phyloP scores from a whole-genome alignment of 2,797 vertebrate genomes.

The Sebastes baramenuke region DNA sequence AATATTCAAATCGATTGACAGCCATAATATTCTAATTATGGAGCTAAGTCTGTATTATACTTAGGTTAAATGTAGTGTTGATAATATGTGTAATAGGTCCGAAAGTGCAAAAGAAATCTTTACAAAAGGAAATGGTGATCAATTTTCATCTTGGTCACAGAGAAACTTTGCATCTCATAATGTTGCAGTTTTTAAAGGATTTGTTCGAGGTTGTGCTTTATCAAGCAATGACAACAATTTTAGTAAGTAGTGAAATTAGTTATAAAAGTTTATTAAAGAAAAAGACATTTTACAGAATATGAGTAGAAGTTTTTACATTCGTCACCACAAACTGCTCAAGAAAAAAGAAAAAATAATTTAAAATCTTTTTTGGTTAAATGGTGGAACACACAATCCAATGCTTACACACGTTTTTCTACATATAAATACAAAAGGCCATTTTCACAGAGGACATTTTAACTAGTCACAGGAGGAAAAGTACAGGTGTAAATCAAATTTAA shows the following conservation, averaged over 20 bases:
- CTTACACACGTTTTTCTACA: not conserved
- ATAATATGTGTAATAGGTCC: not conserved
- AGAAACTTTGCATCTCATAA: not conserved
- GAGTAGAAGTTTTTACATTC: not conserved
- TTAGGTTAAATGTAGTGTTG: no score
- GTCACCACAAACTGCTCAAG: not conserved
- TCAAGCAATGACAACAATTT: not conserved
- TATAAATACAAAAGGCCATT: not conserved
- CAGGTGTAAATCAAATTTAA: not conserved
- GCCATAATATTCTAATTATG: not conserved
- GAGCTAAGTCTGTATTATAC: not conserved
- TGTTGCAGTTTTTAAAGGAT: not conserved
- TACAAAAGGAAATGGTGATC: not conserved
- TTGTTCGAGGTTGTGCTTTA: not conserved
- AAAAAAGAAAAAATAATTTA: constrained; percentile 17
- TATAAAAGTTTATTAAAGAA: constrained; percentile 46
- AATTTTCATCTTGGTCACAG: not conserved
- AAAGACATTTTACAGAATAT: constrained; percentile 4
- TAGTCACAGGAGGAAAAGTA: not conserved
- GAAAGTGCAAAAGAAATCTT: not conserved
- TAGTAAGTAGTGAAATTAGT: not conserved
- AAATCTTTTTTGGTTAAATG: constrained; percentile 11
- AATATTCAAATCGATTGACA: no score
- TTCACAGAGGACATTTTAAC: not conserved
- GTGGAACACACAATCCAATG: not conserved